A percentile compares a stretch with the other conserved stretches of the same genome.
These are phyloP conservation scores for Cotesia typhae DNA, from an alignment of 1,140 invertebrate genomes.

Conservation along the genomic window DNA sequence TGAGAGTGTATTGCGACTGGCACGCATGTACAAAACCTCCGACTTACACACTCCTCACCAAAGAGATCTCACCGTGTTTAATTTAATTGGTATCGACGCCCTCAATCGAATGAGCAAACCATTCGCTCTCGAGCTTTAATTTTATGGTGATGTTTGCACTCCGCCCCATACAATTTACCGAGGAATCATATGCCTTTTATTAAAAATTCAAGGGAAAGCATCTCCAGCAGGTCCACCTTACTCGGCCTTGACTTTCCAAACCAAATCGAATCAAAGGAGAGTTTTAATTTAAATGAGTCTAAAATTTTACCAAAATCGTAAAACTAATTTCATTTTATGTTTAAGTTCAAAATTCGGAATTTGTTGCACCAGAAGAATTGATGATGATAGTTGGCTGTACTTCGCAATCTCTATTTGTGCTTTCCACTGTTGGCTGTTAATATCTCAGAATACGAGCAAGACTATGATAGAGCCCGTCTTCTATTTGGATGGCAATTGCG, in stretches of 20 bases:
- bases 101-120: slow-evolving; percentile 45
- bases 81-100: slow-evolving; percentile 60
- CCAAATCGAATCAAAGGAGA: too few relatives aligned
- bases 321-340: too few relatives aligned
- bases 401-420: not conserved
- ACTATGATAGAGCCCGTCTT: not conserved
- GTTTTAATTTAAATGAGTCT: too few relatives aligned
- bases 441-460: slow-evolving; percentile 3
- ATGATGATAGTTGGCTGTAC: too few relatives aligned
- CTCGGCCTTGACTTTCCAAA: too few relatives aligned
- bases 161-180: slow-evolving; percentile 6
- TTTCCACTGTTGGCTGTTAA: not conserved
- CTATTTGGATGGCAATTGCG: slow-evolving; percentile 12
- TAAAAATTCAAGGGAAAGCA: too few relatives aligned
- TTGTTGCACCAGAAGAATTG: too few relatives aligned
- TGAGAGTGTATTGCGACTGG: not conserved
- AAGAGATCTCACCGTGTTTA: slow-evolving; percentile 43
- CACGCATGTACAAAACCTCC: not conserved
- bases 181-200: not conserved
- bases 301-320: too few relatives aligned
- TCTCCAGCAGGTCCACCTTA: too few relatives aligned
- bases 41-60: not conserved
- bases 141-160: slow-evolving; percentile 13
- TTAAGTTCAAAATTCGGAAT: too few relatives aligned
- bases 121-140: slow-evolving; percentile 4